These are phyloP conservation scores for Scelioninae gen. 1 DNA, from an alignment of 2,888 invertebrate species.

Conservation along the genomic window DNA sequence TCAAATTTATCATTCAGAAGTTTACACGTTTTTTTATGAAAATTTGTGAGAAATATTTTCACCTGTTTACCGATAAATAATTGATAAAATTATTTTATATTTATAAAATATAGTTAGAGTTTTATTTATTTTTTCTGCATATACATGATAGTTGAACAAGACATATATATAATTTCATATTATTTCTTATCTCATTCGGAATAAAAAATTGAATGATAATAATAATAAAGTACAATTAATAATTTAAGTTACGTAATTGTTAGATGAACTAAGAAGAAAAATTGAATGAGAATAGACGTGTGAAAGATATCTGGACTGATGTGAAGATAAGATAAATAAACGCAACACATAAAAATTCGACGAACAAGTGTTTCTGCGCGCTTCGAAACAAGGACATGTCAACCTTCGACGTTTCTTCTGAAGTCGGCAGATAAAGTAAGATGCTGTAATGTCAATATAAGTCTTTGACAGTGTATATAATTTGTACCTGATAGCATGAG, in stretches of 20 bases:
- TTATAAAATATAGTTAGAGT: too few relatives aligned
- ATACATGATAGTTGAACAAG: too few relatives aligned
- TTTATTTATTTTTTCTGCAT: too few relatives aligned
- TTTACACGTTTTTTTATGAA: too few relatives aligned
- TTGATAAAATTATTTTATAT: too few relatives aligned
- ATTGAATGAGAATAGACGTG: slow-evolving; percentile 48
- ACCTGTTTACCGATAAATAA: too few relatives aligned
- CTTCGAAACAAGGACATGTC: slow-evolving; percentile 48
- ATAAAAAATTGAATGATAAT: slow-evolving; percentile 32
- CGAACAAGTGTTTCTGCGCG: slow-evolving; percentile 26
- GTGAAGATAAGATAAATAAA: slow-evolving; percentile 61
- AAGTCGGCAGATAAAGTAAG: slow-evolving; percentile 58
- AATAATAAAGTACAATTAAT: slow-evolving; percentile 35
- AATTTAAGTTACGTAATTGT: slow-evolving; percentile 48
- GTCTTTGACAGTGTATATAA: slow-evolving; percentile 56
- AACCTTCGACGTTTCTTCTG: slow-evolving; percentile 35
- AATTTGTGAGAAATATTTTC: too few relatives aligned
- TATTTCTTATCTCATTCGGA: slow-evolving; percentile 44
- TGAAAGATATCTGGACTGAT: slow-evolving; percentile 52
- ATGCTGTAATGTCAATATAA: slow-evolving; percentile 77
- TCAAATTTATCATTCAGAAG: too few relatives aligned
- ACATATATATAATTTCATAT: too few relatives aligned
- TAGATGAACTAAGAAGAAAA: slow-evolving; percentile 48
- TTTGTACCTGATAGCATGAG: slow-evolving; percentile 71
- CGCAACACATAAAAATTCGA: slow-evolving; percentile 19